These are phyloP conservation scores for Calephelis virginiensis DNA, from an alignment of 1,140 invertebrate species.

Conservation along the genomic window DNA sequence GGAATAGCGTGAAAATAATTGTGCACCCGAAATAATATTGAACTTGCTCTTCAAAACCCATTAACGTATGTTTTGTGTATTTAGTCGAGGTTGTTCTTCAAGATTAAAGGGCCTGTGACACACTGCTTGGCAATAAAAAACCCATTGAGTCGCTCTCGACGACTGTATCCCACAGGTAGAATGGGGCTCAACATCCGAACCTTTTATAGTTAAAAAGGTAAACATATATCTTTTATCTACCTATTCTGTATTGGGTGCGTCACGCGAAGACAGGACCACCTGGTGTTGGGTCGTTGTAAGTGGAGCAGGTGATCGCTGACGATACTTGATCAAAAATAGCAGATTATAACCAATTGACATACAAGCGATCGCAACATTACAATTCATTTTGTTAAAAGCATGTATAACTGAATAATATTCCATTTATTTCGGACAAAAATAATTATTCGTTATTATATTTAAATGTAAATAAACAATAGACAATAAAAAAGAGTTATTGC, in stretches of 20 bases:
- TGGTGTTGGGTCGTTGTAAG: constrained; percentile 3
- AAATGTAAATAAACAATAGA: constrained; percentile 8
- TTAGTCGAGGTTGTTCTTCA: constrained; percentile 41
- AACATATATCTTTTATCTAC: constrained; percentile 15
- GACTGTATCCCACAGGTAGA: constrained; percentile 37
- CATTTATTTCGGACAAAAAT: neutral
- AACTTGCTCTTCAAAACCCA: constrained; percentile 67
- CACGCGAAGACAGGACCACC: constrained; percentile 12
- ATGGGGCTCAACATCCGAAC: constrained; percentile 2
- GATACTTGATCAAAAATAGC: too few relatives aligned
- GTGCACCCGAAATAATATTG: constrained; percentile 72
- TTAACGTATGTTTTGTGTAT: constrained; percentile 68
- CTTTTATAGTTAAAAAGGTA: constrained; percentile 12
- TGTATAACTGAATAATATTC: neutral
- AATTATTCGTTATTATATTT: constrained; percentile 17
- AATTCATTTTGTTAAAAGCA: too few relatives aligned
- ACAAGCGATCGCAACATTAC: too few relatives aligned
- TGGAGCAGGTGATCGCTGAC: neutral
- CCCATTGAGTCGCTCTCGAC: constrained; percentile 30
- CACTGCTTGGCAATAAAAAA: constrained; percentile 31
- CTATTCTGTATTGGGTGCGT: neutral
- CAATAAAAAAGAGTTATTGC: constrained; percentile 13
- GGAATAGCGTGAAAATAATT: constrained; percentile 69
- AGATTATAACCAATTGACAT: too few relatives aligned
- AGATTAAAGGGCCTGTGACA: constrained; percentile 46